Evolutionary conservation across 2,888 invertebrate genomes (phyloP).

Genomic region (Caenorhabditis panamensis): DNA sequence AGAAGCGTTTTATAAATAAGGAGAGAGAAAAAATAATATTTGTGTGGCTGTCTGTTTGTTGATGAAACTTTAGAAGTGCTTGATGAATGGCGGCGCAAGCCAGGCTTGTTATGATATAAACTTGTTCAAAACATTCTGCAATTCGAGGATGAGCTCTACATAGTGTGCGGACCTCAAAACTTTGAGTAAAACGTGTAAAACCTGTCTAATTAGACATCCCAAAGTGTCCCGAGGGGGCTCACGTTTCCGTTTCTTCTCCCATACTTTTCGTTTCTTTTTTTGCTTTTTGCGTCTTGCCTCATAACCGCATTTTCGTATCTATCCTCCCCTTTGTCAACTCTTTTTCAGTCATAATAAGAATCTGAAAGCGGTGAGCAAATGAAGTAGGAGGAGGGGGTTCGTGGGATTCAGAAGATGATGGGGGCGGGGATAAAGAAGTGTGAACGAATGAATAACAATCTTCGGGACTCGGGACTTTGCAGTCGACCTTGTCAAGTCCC

Average conservation of each 20-base stretch:
- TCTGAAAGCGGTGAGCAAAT: background rate
- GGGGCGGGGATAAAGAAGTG: background rate
- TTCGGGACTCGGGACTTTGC: background rate
- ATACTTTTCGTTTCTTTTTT: background rate
- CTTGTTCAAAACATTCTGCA: too few relatives aligned
- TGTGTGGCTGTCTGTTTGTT: too few relatives aligned
- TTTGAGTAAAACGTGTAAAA: background rate
- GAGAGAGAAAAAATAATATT: too few relatives aligned
- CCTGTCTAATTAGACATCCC: background rate
- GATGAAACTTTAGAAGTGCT: too few relatives aligned
- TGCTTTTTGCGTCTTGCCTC: background rate
- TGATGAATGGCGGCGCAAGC: too few relatives aligned
- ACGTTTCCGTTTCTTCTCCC: background rate
- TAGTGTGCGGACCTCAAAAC: slow-evolving; percentile 3
- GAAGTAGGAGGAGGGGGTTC: too few relatives aligned
- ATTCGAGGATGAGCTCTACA: too few relatives aligned
- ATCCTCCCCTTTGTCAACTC: background rate
- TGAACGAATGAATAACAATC: slow-evolving; percentile 5
- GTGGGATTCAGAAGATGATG: too few relatives aligned
- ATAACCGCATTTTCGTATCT: background rate
- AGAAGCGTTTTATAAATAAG: too few relatives aligned
- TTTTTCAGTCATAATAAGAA: background rate
- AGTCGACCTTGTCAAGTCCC: background rate
- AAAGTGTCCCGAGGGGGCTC: background rate
- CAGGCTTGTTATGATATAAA: too few relatives aligned